Conservation (phyloP, 2,797 vertebrate genomes). For the Pipistrellus pipistrellus region DNA sequence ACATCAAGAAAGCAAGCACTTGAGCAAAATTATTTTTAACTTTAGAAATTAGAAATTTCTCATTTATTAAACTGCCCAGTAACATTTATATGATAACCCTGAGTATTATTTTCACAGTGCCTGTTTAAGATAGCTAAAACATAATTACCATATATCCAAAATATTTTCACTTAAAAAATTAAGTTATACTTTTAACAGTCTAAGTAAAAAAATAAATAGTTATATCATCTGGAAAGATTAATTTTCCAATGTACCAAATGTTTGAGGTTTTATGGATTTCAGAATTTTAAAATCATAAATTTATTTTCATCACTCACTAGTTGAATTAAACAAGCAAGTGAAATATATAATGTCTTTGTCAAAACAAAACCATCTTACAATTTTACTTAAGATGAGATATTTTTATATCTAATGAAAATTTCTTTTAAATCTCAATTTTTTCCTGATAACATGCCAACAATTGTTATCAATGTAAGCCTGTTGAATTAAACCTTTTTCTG, state of each 20-base stretch:
- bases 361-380: constrained; percentile 54
- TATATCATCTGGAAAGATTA: constrained; percentile 53
- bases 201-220: background rate
- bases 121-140: constrained; percentile 10
- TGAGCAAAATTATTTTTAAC: constrained; percentile 47
- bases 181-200: background rate
- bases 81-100: background rate
- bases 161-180: constrained; percentile 63
- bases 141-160: constrained; percentile 36
- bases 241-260: constrained; percentile 23
- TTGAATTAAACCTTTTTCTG: constrained; percentile 1
- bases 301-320: constrained; percentile 16
- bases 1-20: constrained; percentile 47
- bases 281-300: constrained; percentile 43
- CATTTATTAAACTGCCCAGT: background rate
- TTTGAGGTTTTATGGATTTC: constrained; percentile 48
- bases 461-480: background rate
- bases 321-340: constrained; percentile 18
- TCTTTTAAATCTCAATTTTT: background rate
- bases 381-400: constrained; percentile 36
- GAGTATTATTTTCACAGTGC: background rate
- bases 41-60: background rate
- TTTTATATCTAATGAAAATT: constrained; percentile 18
- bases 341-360: constrained; percentile 50
- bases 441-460: constrained; percentile 33